A percentile compares a stretch with the other conserved stretches of the same genome.
Conservation (phyloP, 1,140 invertebrate species). For the Scaptomyza pallida region DNA sequence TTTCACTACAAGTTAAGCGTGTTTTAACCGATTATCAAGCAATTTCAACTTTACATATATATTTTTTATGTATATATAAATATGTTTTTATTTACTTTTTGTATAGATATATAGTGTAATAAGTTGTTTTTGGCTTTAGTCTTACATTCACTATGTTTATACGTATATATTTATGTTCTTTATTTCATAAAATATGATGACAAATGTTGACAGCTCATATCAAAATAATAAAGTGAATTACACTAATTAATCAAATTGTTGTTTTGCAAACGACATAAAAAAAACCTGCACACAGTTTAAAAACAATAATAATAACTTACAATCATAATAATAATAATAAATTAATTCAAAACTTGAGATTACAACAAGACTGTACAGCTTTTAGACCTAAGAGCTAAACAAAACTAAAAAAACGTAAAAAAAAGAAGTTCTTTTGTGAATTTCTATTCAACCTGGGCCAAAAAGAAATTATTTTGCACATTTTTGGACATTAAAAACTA, state of each 20-base stretch:
- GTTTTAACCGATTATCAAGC: constrained; percentile 78
- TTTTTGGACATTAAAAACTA: constrained; percentile 37
- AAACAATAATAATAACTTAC: constrained; percentile 66
- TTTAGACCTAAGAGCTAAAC: constrained; percentile 54
- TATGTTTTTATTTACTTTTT: constrained; percentile 45
- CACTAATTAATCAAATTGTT: constrained; percentile 60
- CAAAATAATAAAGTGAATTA: constrained; percentile 30
- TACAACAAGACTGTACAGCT: constrained; percentile 79
- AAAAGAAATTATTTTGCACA: constrained; percentile 54
- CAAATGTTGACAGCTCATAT: constrained; percentile 48
- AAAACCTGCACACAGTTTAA: constrained; percentile 70
- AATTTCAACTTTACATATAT: constrained; percentile 70
- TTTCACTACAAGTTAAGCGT: constrained; percentile 61
- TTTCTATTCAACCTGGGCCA: constrained; percentile 54
- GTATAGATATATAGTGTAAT: constrained; percentile 58
- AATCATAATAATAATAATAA: constrained; percentile 63
- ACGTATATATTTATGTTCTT: constrained; percentile 39
- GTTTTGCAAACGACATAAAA: constrained; percentile 76
- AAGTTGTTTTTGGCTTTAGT: constrained; percentile 76
- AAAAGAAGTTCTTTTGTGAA: constrained; percentile 44
- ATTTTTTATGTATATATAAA: constrained; percentile 39
- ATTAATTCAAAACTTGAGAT: constrained; percentile 74
- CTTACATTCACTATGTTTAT: constrained; percentile 74
- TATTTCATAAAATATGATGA: constrained; percentile 48
- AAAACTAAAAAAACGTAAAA: constrained; percentile 55